Evolutionary conservation across 2,113 vertebrate genomes (phyloP).

Genomic region (Hippopotamus amphibius): DNA sequence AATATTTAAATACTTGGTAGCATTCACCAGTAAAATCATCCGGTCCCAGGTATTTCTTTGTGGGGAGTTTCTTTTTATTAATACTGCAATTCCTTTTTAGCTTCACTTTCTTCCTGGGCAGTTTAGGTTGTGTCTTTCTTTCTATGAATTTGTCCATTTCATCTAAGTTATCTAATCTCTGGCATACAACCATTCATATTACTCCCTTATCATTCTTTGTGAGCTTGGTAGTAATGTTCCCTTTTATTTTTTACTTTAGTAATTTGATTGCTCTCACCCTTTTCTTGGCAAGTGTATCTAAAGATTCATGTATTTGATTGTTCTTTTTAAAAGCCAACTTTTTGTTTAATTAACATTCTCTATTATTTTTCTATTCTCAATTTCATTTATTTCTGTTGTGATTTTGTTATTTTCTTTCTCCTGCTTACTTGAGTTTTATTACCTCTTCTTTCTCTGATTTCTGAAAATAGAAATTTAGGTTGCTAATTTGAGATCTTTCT

Average conservation of each 20-base stretch:
- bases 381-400: not conserved
- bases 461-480: not conserved
- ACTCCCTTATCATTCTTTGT: not conserved
- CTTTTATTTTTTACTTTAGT: not conserved
- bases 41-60: not conserved
- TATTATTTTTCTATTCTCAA: not conserved
- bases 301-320: not conserved
- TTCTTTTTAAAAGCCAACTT: not conserved
- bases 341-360: not conserved
- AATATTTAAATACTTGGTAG: not conserved
- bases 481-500: not conserved
- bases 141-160: not conserved
- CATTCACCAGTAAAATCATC: not conserved
- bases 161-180: not conserved
- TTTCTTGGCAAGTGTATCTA: not conserved
- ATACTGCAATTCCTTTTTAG: not conserved
- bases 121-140: not conserved
- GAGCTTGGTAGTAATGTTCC: not conserved
- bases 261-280: not conserved
- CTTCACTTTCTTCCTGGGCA: not conserved
- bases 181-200: not conserved
- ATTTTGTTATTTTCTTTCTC: constrained; percentile 19
- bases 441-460: not conserved
- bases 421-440: not conserved
- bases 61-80: not conserved